Evolutionary conservation across 2,888 invertebrate genomes (phyloP).

Genomic region (Polietes domitor): DNA sequence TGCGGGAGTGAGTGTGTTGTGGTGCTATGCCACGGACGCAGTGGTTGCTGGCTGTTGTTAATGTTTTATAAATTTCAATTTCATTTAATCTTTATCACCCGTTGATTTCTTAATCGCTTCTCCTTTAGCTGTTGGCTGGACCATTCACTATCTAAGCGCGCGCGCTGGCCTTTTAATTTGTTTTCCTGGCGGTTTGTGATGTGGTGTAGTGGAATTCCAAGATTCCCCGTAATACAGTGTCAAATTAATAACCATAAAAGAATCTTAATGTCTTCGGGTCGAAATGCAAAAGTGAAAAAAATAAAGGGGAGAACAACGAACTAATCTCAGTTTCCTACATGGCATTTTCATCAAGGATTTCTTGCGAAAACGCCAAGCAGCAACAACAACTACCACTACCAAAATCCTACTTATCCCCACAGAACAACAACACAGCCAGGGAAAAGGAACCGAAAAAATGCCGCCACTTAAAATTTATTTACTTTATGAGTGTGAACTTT

Average conservation of each 20-base stretch:
- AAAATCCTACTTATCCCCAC: slow-evolving; percentile 35
- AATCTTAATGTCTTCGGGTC: slow-evolving; percentile 38
- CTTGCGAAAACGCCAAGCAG: slow-evolving; percentile 43
- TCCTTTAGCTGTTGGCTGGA: neutral
- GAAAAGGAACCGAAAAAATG: slow-evolving; percentile 33
- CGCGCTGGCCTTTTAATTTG: slow-evolving; percentile 23
- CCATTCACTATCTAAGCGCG: neutral
- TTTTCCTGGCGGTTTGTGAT: neutral
- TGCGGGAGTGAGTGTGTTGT: slow-evolving; percentile 11
- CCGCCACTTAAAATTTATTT: slow-evolving; percentile 66
- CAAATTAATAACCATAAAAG: slow-evolving; percentile 66
- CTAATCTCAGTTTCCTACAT: slow-evolving; percentile 28
- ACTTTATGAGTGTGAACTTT: slow-evolving; percentile 69
- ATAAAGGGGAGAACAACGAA: neutral
- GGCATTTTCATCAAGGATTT: slow-evolving; percentile 46
- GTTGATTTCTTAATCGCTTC: slow-evolving; percentile 62
- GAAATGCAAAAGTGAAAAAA: neutral
- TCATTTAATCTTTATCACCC: slow-evolving; percentile 61
- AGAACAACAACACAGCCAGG: neutral
- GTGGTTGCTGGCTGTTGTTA: neutral
- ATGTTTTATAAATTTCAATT: slow-evolving; percentile 59
- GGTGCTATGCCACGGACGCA: too few relatives aligned
- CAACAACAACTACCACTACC: neutral
- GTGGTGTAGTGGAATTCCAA: slow-evolving; percentile 38
- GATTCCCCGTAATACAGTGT: slow-evolving; percentile 55